A percentile compares a stretch with the other conserved stretches of the same genome.
These are phyloP conservation scores for Ips nitidus DNA, from an alignment of 1,140 invertebrate species.

Conservation along the genomic window DNA sequence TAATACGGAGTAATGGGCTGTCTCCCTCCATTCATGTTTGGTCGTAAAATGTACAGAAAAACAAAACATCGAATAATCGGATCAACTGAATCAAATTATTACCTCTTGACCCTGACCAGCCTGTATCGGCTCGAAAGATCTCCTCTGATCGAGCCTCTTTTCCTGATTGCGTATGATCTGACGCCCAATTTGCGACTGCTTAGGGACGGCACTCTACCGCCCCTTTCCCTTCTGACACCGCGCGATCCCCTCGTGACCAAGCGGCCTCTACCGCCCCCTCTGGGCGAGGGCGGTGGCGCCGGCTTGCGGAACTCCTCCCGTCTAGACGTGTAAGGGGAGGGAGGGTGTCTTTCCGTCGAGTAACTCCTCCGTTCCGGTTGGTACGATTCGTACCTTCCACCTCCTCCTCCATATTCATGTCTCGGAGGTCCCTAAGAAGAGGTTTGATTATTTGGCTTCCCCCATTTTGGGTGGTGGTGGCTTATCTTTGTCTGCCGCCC, in stretches of 20 bases:
- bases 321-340: conserved; percentile 37
- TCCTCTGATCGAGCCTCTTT: conserved; percentile 42
- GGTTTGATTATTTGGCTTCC: conserved; percentile 3
- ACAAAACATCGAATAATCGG: no score
- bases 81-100: conserved; percentile 38
- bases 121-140: conserved; percentile 48
- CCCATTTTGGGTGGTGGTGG: conserved; percentile 11
- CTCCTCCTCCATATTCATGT: conserved; percentile 9
- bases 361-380: conserved; percentile 46
- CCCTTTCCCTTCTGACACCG: conserved; percentile 19
- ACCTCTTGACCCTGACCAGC: conserved; percentile 50
- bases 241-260: conserved; percentile 42
- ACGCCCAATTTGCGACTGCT: conserved; percentile 44
- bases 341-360: conserved; percentile 42
- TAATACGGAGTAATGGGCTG: no score
- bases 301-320: conserved; percentile 50
- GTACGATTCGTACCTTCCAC: conserved; percentile 26
- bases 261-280: conserved; percentile 48
- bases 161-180: conserved; percentile 47
- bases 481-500: conserved; percentile 1
- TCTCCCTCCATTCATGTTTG: no score
- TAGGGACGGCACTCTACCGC: conserved; percentile 38
- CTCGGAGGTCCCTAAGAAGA: conserved; percentile 15
- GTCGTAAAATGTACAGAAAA: no score
- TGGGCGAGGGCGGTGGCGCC: conserved; percentile 38